A percentile compares a stretch with the other conserved stretches of the same genome.
Evolutionary conservation across 2,113 vertebrate species (phyloP).

Genomic region (Hippocampus barbouri): DNA sequence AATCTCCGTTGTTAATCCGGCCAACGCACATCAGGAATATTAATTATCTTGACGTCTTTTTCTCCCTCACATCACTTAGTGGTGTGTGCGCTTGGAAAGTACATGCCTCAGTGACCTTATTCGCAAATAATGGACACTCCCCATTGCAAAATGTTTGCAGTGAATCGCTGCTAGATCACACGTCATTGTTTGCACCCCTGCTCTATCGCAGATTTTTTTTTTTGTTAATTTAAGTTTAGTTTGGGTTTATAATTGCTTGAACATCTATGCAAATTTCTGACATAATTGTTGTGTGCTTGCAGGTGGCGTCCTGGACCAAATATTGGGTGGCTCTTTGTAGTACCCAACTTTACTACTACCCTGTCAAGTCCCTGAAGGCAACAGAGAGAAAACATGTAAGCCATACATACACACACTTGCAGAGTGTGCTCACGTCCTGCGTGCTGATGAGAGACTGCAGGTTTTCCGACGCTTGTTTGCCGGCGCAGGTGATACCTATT

Average conservation of each 20-base stretch:
- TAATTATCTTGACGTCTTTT: conserved; percentile 17
- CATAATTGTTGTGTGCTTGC: conserved; percentile 11
- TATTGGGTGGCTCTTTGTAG: conserved; percentile 95
- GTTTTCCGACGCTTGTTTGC: conserved; percentile 6
- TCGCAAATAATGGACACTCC: not conserved
- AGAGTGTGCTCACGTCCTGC: not conserved
- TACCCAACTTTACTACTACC: conserved; percentile 91
- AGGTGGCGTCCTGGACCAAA: conserved; percentile 98
- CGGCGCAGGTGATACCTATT: not conserved
- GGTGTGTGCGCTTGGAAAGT: not conserved
- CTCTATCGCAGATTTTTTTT: too few relatives aligned
- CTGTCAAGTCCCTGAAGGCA: conserved; percentile 97
- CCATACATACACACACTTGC: conserved; percentile 23
- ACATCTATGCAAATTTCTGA: not conserved
- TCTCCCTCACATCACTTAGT: not conserved
- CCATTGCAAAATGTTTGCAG: too few relatives aligned
- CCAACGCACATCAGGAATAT: conserved; percentile 2
- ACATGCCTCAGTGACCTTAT: not conserved
- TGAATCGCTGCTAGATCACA: too few relatives aligned
- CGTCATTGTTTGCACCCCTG: too few relatives aligned
- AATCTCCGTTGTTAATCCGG: conserved; percentile 11
- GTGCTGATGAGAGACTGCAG: not conserved
- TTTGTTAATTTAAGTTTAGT: too few relatives aligned
- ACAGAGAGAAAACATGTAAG: conserved; percentile 97
- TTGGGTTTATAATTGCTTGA: too few relatives aligned